Conservation (phyloP, 2,888 invertebrate species). For the Sepioteuthis lessoniana region DNA sequence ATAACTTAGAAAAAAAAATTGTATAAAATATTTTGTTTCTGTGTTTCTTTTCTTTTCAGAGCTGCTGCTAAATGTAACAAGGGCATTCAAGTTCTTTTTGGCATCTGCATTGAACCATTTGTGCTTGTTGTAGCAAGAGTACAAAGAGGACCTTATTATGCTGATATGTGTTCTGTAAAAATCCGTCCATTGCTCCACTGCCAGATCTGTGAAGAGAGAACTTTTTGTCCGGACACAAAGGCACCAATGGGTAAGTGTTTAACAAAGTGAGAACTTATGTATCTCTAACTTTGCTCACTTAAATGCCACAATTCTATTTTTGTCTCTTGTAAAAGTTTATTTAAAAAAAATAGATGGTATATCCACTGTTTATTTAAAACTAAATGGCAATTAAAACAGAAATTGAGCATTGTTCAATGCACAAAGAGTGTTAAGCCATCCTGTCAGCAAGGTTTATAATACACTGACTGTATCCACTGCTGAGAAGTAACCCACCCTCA, state of each 20-base stretch:
- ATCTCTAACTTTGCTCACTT: not conserved
- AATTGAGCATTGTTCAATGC: too few relatives aligned
- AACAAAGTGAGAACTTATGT: not conserved
- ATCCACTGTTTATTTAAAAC: too few relatives aligned
- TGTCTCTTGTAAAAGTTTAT: not conserved
- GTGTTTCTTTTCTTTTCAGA: slow-evolving; percentile 55
- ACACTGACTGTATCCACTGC: too few relatives aligned
- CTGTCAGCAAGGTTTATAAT: too few relatives aligned
- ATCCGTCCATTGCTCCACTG: slow-evolving; percentile 67
- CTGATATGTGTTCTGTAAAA: slow-evolving; percentile 58
- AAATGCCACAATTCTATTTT: not conserved
- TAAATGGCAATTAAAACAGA: too few relatives aligned
- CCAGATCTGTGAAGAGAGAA: slow-evolving; percentile 70
- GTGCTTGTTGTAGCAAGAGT: slow-evolving; percentile 66
- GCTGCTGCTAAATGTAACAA: slow-evolving; percentile 69
- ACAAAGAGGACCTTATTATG: slow-evolving; percentile 61
- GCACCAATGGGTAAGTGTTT: slow-evolving; percentile 62
- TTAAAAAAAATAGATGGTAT: too few relatives aligned
- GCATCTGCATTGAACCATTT: slow-evolving; percentile 64
- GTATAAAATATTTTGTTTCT: not conserved
- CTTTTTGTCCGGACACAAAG: slow-evolving; percentile 60
- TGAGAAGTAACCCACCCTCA: too few relatives aligned
- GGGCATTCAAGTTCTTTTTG: slow-evolving; percentile 68
- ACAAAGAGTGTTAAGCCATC: too few relatives aligned
- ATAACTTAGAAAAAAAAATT: not conserved